Evolutionary conservation across 2,888 invertebrate genomes (phyloP).

Genomic region (Dasysyrphus albostriatus): DNA sequence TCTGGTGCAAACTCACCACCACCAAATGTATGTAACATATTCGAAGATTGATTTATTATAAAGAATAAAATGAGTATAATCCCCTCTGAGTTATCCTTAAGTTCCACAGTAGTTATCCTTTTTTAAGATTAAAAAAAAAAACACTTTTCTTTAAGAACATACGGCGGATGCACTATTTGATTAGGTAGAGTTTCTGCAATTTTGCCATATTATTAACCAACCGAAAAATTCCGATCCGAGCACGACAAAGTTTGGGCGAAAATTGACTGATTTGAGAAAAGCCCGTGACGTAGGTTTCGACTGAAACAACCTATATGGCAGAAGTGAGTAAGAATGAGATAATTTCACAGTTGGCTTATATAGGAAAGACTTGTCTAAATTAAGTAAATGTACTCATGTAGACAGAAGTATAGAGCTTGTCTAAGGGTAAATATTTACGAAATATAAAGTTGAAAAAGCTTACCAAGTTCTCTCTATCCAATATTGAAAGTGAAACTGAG

Average conservation of each 20-base stretch:
- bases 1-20: constrained; percentile 62
- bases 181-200: constrained; percentile 23
- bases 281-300: constrained; percentile 61
- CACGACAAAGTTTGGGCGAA: constrained; percentile 56
- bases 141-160: constrained; percentile 15
- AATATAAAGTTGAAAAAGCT: constrained; percentile 14
- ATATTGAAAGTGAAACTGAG: constrained; percentile 66
- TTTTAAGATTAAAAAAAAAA: constrained; percentile 5
- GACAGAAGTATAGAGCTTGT: neutral
- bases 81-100: neutral
- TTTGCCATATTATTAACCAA: constrained; percentile 46
- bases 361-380: neutral
- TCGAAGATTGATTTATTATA: constrained; percentile 64
- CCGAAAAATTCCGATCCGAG: constrained; percentile 43
- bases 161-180: constrained; percentile 43
- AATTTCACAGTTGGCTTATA: constrained; percentile 4
- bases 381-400: neutral
- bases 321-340: constrained; percentile 49
- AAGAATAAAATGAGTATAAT: neutral
- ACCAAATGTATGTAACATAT: constrained; percentile 72
- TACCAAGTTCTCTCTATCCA: constrained; percentile 3
- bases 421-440: constrained; percentile 42
- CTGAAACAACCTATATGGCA: constrained; percentile 51
- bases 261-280: constrained; percentile 60
- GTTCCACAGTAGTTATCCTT: constrained; percentile 6